Base-by-base conservation (phyloP, 2,888 invertebrate genomes). In the Liodrosophila aerea region DNA sequence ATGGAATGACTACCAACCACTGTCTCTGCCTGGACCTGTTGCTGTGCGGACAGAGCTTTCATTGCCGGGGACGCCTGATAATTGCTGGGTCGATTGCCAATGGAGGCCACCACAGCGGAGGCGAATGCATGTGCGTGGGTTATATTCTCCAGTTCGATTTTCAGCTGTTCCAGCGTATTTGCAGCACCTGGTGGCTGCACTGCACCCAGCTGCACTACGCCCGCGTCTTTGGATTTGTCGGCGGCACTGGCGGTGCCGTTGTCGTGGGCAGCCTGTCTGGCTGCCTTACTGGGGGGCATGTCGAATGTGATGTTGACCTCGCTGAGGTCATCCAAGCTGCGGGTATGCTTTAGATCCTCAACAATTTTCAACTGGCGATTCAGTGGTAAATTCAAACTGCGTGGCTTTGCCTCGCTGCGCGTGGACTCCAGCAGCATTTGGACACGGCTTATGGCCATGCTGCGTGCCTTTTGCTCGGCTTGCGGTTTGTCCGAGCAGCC, bases 121-220 rank as follows among this genome's bases (percentile, higher is more conserved):
- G 88, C 80, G 44, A 87, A 74, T 1, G 85, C 91, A 81, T 92
- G 91, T 2, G 91, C 91, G 62, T 92, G 91, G 22, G 92, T 92
- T 52, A 92, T 90, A 64, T 92, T 92, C 66, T 92, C 92, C 31
- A 92, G 83, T 53, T 92, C 92, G 53, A 92, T 92, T 85, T 92
- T 92, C 2, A 92, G 82, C 67, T 92, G 92, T 64, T 92, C 92
- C 33, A 92, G 81, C 0, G 92, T 92, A 59, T 92, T 91, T 40
- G 91, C 92, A 4, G 83, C 76, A n/a, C 72, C 65, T 7, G 80
- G 36, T 4, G 62, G 62, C 57, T 75, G 83, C 7, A 43, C 50
- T 16, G 60, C 46, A 7, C 65, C 53, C 30, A 43, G 33, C 7
- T 72, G 73, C 4, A 36, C n/a, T n/a, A n/a, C 60, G 11, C 47